Percentiles rank a stretch among this genome's conserved stretches.
Conservation (phyloP, 2,797 vertebrate species). For the Cryptoprocta ferox region DNA sequence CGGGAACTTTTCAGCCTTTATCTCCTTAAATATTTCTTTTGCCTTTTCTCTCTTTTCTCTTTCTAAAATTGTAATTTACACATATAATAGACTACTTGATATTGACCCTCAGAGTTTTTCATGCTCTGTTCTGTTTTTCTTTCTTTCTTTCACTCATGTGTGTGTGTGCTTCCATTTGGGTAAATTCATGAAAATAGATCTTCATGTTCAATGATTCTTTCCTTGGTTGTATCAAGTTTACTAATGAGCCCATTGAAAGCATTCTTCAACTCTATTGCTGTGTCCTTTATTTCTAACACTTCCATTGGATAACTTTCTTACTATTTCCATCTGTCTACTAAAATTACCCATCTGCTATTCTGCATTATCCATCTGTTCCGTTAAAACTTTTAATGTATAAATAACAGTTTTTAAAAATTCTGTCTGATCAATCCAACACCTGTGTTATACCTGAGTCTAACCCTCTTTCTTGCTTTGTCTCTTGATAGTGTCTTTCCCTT, state of each 20-base stretch:
- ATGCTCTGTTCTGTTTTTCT: background rate
- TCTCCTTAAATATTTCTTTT: background rate
- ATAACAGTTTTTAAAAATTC: background rate
- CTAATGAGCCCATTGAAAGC: background rate
- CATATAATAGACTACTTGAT: background rate
- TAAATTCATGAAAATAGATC: background rate
- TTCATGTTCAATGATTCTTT: background rate
- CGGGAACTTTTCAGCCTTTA: background rate
- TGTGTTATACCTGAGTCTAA: background rate
- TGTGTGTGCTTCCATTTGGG: background rate
- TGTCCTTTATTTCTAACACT: background rate
- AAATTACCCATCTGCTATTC: background rate
- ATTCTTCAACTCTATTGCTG: background rate
- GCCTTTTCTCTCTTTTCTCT: background rate
- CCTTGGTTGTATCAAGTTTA: background rate
- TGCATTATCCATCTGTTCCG: background rate
- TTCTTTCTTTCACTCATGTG: background rate
- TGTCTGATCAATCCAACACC: background rate
- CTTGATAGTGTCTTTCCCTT: background rate
- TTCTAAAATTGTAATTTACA: background rate
- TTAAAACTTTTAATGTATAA: background rate
- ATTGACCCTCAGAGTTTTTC: background rate
- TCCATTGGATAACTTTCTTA: background rate
- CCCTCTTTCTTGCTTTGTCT: background rate
- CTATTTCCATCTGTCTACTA: background rate